phyloP scores from a whole-genome alignment of 2,113 vertebrate species.

The Ctenomys sociabilis region DNA sequence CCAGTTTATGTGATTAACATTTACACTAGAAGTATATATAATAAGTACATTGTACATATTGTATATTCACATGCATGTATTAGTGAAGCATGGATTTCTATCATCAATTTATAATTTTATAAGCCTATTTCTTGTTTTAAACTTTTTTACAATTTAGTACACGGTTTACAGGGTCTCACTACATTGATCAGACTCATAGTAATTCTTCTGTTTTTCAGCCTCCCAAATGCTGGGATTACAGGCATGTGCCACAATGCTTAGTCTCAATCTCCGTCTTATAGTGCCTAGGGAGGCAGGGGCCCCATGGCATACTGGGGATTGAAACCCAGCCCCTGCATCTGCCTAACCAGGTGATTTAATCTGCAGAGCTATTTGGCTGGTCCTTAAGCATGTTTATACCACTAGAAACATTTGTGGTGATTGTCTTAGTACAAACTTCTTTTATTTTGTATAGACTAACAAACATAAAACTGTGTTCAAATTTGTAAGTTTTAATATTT shows the following conservation, averaged over 20 bases:
- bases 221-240: too few relatives aligned
- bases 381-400: background rate
- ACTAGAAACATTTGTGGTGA: background rate
- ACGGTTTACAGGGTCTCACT: too few relatives aligned
- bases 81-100: background rate
- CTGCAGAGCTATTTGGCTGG: too few relatives aligned
- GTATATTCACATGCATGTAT: background rate
- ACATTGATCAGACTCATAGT: too few relatives aligned
- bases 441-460: background rate
- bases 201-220: too few relatives aligned
- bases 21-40: background rate
- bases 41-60: background rate
- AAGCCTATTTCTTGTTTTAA: background rate
- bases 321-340: too few relatives aligned
- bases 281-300: too few relatives aligned
- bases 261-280: too few relatives aligned
- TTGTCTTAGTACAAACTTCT: background rate
- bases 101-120: constrained; percentile 13
- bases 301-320: too few relatives aligned
- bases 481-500: background rate
- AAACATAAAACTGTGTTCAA: background rate
- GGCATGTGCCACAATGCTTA: too few relatives aligned
- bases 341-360: too few relatives aligned
- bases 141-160: too few relatives aligned
- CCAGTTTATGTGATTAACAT: background rate